Base-by-base conservation (phyloP, 2,888 invertebrate genomes). In the Microctonus brassicae region DNA sequence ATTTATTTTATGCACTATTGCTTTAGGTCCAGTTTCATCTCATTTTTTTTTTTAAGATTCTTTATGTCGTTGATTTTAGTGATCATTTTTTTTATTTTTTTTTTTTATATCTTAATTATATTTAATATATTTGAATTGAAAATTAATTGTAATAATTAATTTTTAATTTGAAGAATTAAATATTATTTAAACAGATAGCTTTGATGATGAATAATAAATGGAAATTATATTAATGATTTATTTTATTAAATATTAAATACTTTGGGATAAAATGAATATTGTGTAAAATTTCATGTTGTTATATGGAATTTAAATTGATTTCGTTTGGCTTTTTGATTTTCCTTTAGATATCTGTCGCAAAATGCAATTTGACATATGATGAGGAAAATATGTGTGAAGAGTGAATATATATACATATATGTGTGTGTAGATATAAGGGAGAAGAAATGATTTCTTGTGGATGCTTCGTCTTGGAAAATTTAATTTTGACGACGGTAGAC, bases 401-500 rank as follows among this genome's bases (percentile, higher is more conserved):
- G 34, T 10, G 17, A 0, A 36, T 13, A n/a, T 17, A 36, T 34
- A 5, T 34, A 13, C 13, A 20, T 20, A 36, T 36, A 11, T 22
- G 11, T 4, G 7, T 17, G 5, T 20, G 36, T 29, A 62, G 24
- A 13, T n/a, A n/a, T n/a, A n/a, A n/a, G n/a, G n/a, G 42, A 62
- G 36, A 42, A 22, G 62, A 63, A 26, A 17, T 47, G 47, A 39
- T 20, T 24, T 33, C 63, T 63, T 29, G 64, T 64, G 34, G 34
- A 64, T 64, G 52, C 53, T 34, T 34, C 53, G 34, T 34, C 73
- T 64, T 62, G 69, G 71, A 68, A 76, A 77, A 75, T 73, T 74
- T 75, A 74, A 77, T 77, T 47, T 76, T 73, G 68, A 73, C 69
- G 72, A 33, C 64, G 34, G 57, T 29, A 34, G 64, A 63, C 26